These are phyloP conservation scores for Drosophila hydei DNA, from an alignment of 1,140 invertebrate species.

Conservation along the genomic window DNA sequence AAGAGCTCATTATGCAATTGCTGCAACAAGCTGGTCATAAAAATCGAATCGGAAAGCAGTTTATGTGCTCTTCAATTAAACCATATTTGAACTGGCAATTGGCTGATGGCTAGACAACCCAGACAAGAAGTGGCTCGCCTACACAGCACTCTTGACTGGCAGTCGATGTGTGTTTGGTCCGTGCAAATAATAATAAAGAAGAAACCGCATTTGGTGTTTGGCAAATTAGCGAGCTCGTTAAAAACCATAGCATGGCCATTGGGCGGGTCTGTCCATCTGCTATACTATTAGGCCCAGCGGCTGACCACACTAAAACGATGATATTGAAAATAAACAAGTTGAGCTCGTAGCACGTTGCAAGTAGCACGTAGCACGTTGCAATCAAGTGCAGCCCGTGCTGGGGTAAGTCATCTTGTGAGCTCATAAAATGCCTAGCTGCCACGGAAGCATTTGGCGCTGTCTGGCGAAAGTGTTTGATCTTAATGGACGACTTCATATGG, in stretches of 20 bases:
- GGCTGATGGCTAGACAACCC: conserved; percentile 30
- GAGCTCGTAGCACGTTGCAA: conserved; percentile 10
- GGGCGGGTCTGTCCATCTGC: conserved; percentile 1
- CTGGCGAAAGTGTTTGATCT: conserved; percentile 70
- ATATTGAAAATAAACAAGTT: conserved; percentile 75
- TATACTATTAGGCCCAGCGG: conserved; percentile 33
- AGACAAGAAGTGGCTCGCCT: conserved; percentile 34
- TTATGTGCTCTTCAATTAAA: conserved; percentile 59
- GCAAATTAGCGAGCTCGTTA: conserved; percentile 73
- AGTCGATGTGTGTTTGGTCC: conserved; percentile 33
- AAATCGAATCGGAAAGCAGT: conserved; percentile 23
- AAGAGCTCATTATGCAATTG: conserved; percentile 65
- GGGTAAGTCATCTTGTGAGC: conserved; percentile 47
- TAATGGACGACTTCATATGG: conserved; percentile 33
- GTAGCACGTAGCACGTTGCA: conserved; percentile 11
- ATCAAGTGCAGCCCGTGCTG: conserved; percentile 27
- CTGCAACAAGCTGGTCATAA: conserved; percentile 41
- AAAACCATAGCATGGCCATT: conserved; percentile 50
- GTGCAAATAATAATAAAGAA: conserved; percentile 49
- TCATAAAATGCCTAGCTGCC: conserved; percentile 61
- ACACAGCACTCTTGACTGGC: conserved; percentile 43
- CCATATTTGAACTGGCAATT: conserved; percentile 36
- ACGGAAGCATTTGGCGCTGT: conserved; percentile 57
- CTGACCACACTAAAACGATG: conserved; percentile 47
- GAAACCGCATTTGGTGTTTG: conserved; percentile 55